Conservation (phyloP, 2,888 invertebrate genomes). For the Cheilosia soror region DNA sequence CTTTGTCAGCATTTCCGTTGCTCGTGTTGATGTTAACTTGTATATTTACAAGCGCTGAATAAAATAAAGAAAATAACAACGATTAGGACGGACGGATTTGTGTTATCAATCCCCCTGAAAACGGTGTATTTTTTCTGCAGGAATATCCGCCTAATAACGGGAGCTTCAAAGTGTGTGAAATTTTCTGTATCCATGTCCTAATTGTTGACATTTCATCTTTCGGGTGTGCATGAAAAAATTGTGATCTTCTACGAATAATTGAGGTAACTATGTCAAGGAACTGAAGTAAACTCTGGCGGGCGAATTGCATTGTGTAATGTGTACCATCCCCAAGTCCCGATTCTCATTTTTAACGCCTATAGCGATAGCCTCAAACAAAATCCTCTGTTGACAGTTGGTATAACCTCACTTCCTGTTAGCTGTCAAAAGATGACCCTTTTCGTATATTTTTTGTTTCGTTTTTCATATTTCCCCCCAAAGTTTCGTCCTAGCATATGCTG, state of each 20-base stretch:
- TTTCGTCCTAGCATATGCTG: slow-evolving; percentile 48
- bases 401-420: slow-evolving; percentile 70
- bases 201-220: slow-evolving; percentile 54
- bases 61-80: slow-evolving; percentile 43
- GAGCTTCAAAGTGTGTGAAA: not conserved
- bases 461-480: slow-evolving; percentile 20
- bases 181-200: slow-evolving; percentile 49
- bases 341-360: slow-evolving; percentile 23
- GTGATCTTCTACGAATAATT: slow-evolving; percentile 38
- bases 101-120: not conserved
- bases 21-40: too few relatives aligned
- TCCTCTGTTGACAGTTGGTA: slow-evolving; percentile 69
- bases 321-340: not conserved
- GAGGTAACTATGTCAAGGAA: slow-evolving; percentile 51
- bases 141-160: slow-evolving; percentile 1
- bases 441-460: slow-evolving; percentile 50
- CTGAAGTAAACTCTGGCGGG: not conserved
- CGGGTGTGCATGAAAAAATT: slow-evolving; percentile 36
- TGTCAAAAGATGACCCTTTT: slow-evolving; percentile 63
- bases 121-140: not conserved
- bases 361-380: not conserved
- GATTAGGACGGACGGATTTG: slow-evolving; percentile 9
- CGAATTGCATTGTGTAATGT: not conserved
- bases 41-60: slow-evolving; percentile 58
- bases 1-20: too few relatives aligned